Base-by-base conservation (phyloP, 2,888 invertebrate genomes). In the Eupelmus urozonus region DNA sequence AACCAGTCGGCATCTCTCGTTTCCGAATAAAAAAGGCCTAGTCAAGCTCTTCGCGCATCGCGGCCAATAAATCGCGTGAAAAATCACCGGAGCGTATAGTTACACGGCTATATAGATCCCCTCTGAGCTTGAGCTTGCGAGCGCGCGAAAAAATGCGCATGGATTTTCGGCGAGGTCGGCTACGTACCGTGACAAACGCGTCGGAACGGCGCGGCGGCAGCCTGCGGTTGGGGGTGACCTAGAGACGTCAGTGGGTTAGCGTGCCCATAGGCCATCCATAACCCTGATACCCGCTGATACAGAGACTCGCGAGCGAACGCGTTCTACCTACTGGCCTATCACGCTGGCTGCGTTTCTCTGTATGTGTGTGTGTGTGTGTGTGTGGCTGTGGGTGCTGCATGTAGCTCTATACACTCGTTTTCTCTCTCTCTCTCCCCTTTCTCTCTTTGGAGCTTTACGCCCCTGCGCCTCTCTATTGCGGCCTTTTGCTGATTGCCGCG, bases 241-340 rank as follows among this genome's bases (percentile, higher is more conserved):
- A 88, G 88, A 88, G 88, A 86, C 86, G 88, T 88, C 88, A 88
- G 86, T 87, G 85, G 87, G 87, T 85, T 88, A 87, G 88, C 88
- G 88, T 88, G 88, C 83, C 85, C 86, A 85, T 83, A 82, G 85
- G 86, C 86, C 85, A 88, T 88, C 88, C 85, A 87, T 88, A 87
- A 88, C 82, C 83, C 84, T 84, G 85, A 85, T 86, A 82, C 81
- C 60, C 66, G 78, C 77, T 66, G 75, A 80, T 80, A 62, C 51
- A 51, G 63, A 62, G 63, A 40, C 13, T 16, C n/a, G 45, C 11
- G 18, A 27, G 20, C 34, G 45, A 11, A 16, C n/a, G n/a, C n/a
- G n/a, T 13, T n/a, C 49, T 34, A 34, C 34, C 9, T 34, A 5
- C n/a, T 51, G 18, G 51, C 18, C 53, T 16, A 53, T 40, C 25